These are phyloP conservation scores for Sebastes oblongus DNA, from an alignment of 2,797 vertebrate genomes.

Conservation along the genomic window DNA sequence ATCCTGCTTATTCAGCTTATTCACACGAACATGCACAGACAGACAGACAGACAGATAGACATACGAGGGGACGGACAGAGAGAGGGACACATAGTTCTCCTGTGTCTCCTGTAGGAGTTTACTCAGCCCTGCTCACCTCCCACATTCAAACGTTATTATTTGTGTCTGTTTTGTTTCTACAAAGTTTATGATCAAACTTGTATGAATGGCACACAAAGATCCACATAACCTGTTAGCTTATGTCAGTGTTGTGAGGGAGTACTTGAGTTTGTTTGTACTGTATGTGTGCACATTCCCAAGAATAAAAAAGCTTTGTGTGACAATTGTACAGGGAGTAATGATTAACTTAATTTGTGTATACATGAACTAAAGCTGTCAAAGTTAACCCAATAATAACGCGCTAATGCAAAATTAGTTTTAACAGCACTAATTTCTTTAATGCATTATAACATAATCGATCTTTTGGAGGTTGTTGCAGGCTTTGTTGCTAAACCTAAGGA, in stretches of 20 bases:
- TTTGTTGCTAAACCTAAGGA: too few species aligned
- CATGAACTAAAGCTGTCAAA: not conserved
- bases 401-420: too few species aligned
- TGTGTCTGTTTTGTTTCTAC: not conserved
- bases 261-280: not conserved
- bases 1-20: conserved; percentile 71
- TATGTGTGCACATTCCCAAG: not conserved
- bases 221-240: not conserved
- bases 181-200: conserved; percentile 34
- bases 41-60: not conserved
- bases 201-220: not conserved
- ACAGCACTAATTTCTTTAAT: too few species aligned
- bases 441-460: not conserved
- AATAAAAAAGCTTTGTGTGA: not conserved
- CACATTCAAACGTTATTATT: not conserved
- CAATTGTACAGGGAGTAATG: not conserved
- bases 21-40: conserved; percentile 50
- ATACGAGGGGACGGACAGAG: not conserved
- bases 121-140: not conserved
- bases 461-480: too few species aligned
- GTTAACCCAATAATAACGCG: too few species aligned
- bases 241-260: not conserved
- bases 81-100: not conserved
- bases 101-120: conserved; percentile 4
- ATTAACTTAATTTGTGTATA: not conserved